Percentiles rank a stretch among this genome's conserved stretches.
Evolutionary conservation across 1,140 invertebrate species (phyloP).

Genomic region (Idris sp.): DNA sequence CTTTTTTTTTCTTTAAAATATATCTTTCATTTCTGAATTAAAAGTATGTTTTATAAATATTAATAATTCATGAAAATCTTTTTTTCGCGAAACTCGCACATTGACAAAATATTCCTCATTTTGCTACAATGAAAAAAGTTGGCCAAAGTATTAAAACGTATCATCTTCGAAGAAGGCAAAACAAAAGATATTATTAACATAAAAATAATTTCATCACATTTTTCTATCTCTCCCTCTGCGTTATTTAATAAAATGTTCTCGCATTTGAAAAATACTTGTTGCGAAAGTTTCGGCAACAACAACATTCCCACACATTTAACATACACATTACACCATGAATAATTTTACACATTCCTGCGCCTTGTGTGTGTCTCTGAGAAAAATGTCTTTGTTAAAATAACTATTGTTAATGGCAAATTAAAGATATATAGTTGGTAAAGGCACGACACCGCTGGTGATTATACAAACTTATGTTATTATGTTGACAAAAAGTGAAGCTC

Average conservation of each 20-base stretch:
- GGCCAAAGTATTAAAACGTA: constrained; percentile 1
- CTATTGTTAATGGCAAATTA: constrained; percentile 59
- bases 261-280: constrained; percentile 42
- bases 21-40: no score
- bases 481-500: constrained; percentile 40
- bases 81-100: no score
- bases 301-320: constrained; percentile 50
- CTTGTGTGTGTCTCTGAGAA: constrained; percentile 42
- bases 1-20: no score
- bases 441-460: constrained; percentile 51
- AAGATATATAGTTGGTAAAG: constrained; percentile 56
- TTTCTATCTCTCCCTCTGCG: constrained; percentile 36
- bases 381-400: constrained; percentile 54
- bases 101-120: no score
- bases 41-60: no score
- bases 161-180: constrained; percentile 13
- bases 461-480: constrained; percentile 53
- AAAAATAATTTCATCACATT: constrained; percentile 37
- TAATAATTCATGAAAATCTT: no score
- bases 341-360: constrained; percentile 44
- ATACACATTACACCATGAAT: constrained; percentile 40
- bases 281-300: constrained; percentile 32
- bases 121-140: no score
- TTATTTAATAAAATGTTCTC: constrained; percentile 45
- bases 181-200: constrained; percentile 32